Evolutionary conservation across 1,140 invertebrate species (phyloP).

Genomic region (Carcinoscorpius rotundicauda): DNA sequence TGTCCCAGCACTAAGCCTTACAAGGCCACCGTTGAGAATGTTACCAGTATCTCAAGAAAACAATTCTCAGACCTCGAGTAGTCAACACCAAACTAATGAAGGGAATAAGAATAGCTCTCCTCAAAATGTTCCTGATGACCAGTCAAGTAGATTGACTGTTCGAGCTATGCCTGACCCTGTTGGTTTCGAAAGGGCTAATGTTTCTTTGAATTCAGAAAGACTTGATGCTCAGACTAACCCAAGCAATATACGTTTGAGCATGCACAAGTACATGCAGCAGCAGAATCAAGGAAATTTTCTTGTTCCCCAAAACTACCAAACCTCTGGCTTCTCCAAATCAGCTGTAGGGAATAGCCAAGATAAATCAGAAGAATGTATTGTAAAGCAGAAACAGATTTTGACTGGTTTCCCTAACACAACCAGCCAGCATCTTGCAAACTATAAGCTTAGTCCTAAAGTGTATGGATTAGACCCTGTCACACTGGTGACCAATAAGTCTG

Average conservation of each 20-base stretch:
- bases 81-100: slow-evolving; percentile 10
- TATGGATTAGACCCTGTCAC: slow-evolving; percentile 19
- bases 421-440: slow-evolving; percentile 1
- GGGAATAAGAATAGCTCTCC: neutral
- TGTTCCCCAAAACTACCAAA: slow-evolving; percentile 7
- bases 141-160: slow-evolving; percentile 35
- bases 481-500: too few species aligned
- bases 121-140: slow-evolving; percentile 2
- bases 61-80: slow-evolving; percentile 5
- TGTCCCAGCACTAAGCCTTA: neutral
- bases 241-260: slow-evolving; percentile 27
- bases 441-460: slow-evolving; percentile 21
- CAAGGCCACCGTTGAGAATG: slow-evolving; percentile 9
- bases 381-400: too few species aligned
- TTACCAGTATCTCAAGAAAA: slow-evolving; percentile 17
- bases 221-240: slow-evolving; percentile 23
- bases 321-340: neutral
- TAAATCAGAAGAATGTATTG: too few species aligned
- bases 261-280: slow-evolving; percentile 32
- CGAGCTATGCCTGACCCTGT: slow-evolving; percentile 40
- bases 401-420: neutral
- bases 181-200: slow-evolving; percentile 17
- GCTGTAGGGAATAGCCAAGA: too few species aligned
- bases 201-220: slow-evolving; percentile 10
- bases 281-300: too few species aligned